Conservation (phyloP, 2,113 vertebrate genomes). For the Saguinus imperator region DNA sequence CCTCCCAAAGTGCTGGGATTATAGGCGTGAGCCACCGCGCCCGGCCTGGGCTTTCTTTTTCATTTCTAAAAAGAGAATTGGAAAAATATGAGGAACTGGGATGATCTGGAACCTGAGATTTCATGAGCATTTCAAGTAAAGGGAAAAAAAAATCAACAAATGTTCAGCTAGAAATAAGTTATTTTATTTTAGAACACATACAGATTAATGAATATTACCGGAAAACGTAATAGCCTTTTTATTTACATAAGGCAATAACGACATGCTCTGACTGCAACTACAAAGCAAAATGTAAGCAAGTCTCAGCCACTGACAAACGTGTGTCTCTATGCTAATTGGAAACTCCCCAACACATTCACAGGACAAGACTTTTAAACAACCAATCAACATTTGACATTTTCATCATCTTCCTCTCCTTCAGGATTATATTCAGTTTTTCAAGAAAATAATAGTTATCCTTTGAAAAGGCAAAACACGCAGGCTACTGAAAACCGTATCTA, state of each 20-base stretch:
- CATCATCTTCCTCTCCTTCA: slow-evolving; percentile 58
- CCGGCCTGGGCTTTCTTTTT: not conserved
- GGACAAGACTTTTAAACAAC: slow-evolving; percentile 77
- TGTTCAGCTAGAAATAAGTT: slow-evolving; percentile 84
- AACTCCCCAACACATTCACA: slow-evolving; percentile 77
- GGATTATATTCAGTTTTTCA: slow-evolving; percentile 52
- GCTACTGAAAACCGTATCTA: slow-evolving; percentile 61
- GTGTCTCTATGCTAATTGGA: slow-evolving; percentile 80
- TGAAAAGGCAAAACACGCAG: slow-evolving; percentile 65
- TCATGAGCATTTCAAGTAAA: slow-evolving; percentile 33
- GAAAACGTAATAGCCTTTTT: slow-evolving; percentile 87
- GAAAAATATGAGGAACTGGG: not conserved
- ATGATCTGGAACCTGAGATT: not conserved
- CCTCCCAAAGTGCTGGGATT: no score
- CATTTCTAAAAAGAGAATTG: not conserved
- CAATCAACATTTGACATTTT: slow-evolving; percentile 67
- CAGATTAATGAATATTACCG: slow-evolving; percentile 86
- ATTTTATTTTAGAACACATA: slow-evolving; percentile 88
- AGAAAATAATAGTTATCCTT: slow-evolving; percentile 38
- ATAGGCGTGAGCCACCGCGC: no score
- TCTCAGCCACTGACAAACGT: slow-evolving; percentile 81
- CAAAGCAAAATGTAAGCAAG: slow-evolving; percentile 84
- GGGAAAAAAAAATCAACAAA: slow-evolving; percentile 49
- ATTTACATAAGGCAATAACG: slow-evolving; percentile 87
- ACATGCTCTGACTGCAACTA: slow-evolving; percentile 85